phyloP scores from a whole-genome alignment of 2,888 invertebrate genomes.

The Rugalucina vietnamica region DNA sequence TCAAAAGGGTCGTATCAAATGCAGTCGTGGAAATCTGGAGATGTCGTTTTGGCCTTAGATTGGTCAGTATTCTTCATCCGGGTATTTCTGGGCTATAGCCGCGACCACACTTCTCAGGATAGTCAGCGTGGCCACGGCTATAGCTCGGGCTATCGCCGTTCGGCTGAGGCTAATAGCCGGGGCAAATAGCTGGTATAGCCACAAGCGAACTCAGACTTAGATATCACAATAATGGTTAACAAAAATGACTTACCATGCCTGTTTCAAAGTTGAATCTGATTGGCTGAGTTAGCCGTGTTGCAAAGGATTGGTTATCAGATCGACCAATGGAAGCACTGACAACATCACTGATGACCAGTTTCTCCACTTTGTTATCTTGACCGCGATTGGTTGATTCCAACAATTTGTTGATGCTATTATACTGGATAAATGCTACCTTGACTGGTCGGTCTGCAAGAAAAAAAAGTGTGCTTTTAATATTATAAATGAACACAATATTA shows the following conservation, averaged over 20 bases:
- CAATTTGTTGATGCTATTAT: constrained; percentile 75
- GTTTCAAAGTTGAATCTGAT: constrained; percentile 74
- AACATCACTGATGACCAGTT: constrained; percentile 69
- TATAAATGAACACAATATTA: too few relatives aligned
- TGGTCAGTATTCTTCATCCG: too few relatives aligned
- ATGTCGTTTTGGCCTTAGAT: too few relatives aligned
- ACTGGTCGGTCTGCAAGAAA: constrained; percentile 73
- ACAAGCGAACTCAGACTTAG: too few relatives aligned
- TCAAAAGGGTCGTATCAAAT: too few relatives aligned
- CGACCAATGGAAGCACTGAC: constrained; percentile 71
- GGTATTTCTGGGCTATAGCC: too few relatives aligned
- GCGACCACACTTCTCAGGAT: too few relatives aligned
- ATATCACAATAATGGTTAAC: neutral
- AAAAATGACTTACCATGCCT: constrained; percentile 59
- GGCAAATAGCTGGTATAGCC: too few relatives aligned
- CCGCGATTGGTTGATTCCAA: constrained; percentile 59
- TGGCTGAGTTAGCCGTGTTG: constrained; percentile 55
- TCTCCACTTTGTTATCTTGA: constrained; percentile 24
- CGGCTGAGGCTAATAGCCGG: too few relatives aligned
- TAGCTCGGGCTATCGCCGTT: too few relatives aligned
- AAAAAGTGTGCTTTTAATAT: neutral
- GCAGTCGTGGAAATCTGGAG: too few relatives aligned
- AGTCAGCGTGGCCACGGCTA: too few relatives aligned
- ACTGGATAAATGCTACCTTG: constrained; percentile 78
- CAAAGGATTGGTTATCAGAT: constrained; percentile 5